phyloP scores from a whole-genome alignment of 2,113 vertebrate genomes.

The Pseudorasbora parva region DNA sequence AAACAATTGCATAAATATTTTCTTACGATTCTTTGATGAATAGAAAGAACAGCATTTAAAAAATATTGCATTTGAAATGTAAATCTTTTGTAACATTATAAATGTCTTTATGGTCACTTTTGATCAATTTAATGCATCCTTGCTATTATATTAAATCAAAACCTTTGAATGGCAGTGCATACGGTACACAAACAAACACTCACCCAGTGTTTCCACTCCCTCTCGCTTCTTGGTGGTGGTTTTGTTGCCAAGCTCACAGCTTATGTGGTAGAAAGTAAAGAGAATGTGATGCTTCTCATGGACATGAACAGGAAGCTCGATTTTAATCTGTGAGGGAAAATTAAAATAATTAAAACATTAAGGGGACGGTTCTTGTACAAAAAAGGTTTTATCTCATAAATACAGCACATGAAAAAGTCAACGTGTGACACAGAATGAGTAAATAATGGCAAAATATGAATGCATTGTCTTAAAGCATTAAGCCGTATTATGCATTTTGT shows the following conservation, averaged over 20 bases:
- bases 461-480: too few relatives aligned
- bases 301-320: constrained; percentile 94
- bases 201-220: constrained; percentile 89
- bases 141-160: too few relatives aligned
- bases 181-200: neutral
- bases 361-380: neutral
- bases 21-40: too few relatives aligned
- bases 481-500: too few relatives aligned
- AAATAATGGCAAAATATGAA: neutral
- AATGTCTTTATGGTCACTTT: too few relatives aligned
- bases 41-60: too few relatives aligned
- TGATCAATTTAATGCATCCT: too few relatives aligned
- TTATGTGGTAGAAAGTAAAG: constrained; percentile 97
- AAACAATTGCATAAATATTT: too few relatives aligned
- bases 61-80: too few relatives aligned
- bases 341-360: neutral
- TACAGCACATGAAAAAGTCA: neutral
- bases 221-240: constrained; percentile 91
- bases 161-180: neutral
- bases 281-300: constrained; percentile 96
- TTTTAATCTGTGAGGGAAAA: constrained; percentile 85
- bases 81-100: too few relatives aligned
- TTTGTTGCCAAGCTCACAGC: constrained; percentile 95
- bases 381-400: neutral
- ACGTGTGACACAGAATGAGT: neutral